These are phyloP conservation scores for Echiichthys vipera DNA, from an alignment of 2,797 vertebrate genomes.

Conservation along the genomic window DNA sequence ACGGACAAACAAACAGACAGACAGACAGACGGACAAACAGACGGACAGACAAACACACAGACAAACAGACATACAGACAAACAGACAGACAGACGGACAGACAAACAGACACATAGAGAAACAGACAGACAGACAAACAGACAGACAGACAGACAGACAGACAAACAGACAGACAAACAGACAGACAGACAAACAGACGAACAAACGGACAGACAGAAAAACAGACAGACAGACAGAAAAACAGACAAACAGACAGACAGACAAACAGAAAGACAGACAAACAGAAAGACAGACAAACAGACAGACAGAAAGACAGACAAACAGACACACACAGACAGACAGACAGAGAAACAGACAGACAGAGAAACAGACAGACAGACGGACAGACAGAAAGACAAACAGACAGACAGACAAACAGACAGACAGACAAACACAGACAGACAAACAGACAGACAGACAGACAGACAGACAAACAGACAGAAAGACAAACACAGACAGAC, in stretches of 20 bases:
- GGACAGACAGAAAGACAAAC: neutral
- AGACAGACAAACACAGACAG: neutral
- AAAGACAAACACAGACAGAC: no score
- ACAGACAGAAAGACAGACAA: no score
- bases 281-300: neutral
- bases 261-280: no score
- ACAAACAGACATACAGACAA: neutral
- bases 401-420: neutral
- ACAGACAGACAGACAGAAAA: neutral
- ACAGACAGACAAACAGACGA: no score
- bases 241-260: no score
- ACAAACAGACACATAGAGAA: neutral
- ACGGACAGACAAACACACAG: neutral
- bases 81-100: no score
- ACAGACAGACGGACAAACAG: neutral
- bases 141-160: neutral
- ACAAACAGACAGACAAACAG: neutral
- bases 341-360: neutral
- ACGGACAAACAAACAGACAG: neutral
- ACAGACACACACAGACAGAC: neutral
- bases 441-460: neutral
- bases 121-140: neutral
- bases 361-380: neutral
- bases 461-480: no score
- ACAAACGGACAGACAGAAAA: neutral